phyloP scores from a whole-genome alignment of 2,888 invertebrate genomes.

The Globia sparganii region DNA sequence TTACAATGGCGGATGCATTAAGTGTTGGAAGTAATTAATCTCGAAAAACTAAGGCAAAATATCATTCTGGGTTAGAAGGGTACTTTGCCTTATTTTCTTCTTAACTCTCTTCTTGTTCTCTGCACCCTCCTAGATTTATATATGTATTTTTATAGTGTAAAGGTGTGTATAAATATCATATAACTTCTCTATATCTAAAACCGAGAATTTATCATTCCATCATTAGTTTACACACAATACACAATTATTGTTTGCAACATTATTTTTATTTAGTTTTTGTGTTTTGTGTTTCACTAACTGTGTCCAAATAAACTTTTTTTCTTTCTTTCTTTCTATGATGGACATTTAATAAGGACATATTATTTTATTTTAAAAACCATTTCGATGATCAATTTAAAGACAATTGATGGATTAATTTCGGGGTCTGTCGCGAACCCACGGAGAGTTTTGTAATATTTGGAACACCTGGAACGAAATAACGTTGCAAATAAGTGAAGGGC shows the following conservation, averaged over 20 bases:
- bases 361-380: neutral
- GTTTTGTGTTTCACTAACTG: no score
- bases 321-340: no score
- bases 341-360: no score
- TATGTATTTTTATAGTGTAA: neutral
- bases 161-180: neutral
- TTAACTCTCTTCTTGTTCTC: neutral
- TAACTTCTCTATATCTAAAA: neutral
- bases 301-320: no score
- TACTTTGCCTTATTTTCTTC: neutral
- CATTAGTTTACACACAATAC: no score
- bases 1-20: neutral
- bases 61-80: neutral
- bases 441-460: neutral
- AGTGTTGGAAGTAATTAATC: neutral
- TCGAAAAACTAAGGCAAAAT: neutral
- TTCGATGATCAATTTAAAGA: neutral
- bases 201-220: neutral
- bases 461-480: neutral
- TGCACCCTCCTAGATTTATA: neutral
- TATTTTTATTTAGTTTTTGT: no score
- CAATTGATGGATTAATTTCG: constrained; percentile 10
- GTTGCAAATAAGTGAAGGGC: neutral
- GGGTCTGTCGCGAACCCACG: neutral
- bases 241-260: no score